These are phyloP conservation scores for Sebastolobus alascanus DNA, from an alignment of 2,797 vertebrate species.

Conservation along the genomic window DNA sequence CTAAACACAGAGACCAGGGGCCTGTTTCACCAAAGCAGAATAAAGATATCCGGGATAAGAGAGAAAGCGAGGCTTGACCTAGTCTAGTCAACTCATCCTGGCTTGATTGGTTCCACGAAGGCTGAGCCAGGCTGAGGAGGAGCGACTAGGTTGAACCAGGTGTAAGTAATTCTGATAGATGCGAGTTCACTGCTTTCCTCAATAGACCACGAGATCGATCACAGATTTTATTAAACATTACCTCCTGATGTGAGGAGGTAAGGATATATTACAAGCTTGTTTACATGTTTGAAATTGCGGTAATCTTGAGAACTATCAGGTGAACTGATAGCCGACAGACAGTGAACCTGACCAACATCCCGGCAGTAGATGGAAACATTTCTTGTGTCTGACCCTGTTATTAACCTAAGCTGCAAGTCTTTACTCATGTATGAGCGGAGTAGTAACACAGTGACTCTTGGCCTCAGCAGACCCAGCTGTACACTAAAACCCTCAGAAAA, in stretches of 20 bases:
- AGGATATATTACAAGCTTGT: not conserved
- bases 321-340: not conserved
- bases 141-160: no score
- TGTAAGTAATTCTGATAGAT: no score
- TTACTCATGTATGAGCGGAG: not conserved
- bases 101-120: no score
- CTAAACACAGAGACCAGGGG: no score
- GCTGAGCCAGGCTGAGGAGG: no score
- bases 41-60: no score
- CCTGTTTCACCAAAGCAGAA: no score
- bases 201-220: no score
- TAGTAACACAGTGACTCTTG: constrained; percentile 41
- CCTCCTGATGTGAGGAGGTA: no score
- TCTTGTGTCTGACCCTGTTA: constrained; percentile 7
- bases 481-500: constrained; percentile 6
- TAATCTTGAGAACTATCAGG: not conserved
- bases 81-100: no score
- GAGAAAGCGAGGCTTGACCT: no score
- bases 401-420: not conserved
- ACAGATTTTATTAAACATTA: not conserved
- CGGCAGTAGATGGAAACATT: not conserved
- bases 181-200: no score
- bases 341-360: not conserved
- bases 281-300: not conserved
- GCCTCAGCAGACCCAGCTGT: constrained; percentile 3